These are phyloP conservation scores for Amiota minor DNA, from an alignment of 2,888 invertebrate species.

Conservation along the genomic window DNA sequence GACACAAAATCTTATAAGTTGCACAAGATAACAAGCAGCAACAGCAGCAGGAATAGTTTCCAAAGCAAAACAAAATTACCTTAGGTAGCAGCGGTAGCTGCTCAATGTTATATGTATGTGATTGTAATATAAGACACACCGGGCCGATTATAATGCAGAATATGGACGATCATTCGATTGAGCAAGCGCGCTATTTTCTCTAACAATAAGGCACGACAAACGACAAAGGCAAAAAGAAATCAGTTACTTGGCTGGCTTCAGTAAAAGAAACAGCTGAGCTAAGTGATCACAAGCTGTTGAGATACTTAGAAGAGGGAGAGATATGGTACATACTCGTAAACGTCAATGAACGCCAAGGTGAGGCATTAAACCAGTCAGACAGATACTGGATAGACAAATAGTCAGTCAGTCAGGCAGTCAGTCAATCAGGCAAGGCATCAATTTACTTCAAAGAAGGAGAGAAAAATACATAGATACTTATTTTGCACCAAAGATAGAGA, in stretches of 20 bases:
- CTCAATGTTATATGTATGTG: slow-evolving; percentile 64
- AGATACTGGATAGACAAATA: neutral
- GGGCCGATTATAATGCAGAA: slow-evolving; percentile 62
- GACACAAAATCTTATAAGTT: slow-evolving; percentile 22
- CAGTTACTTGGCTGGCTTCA: neutral
- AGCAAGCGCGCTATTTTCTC: slow-evolving; percentile 55
- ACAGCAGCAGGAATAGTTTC: slow-evolving; percentile 5
- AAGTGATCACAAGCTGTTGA: slow-evolving; percentile 1
- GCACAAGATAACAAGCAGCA: slow-evolving; percentile 20
- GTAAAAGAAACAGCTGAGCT: slow-evolving; percentile 35
- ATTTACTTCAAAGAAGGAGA: slow-evolving; percentile 28
- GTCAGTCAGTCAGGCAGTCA: too few relatives aligned
- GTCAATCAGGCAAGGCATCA: slow-evolving; percentile 38
- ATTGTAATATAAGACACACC: slow-evolving; percentile 65
- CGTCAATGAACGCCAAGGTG: slow-evolving; percentile 25
- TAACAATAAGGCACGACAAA: slow-evolving; percentile 6
- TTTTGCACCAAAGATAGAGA: neutral
- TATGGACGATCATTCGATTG: slow-evolving; percentile 11
- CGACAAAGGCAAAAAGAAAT: slow-evolving; percentile 34
- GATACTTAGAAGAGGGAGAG: neutral
- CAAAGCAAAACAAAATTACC: neutral
- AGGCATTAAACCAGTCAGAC: neutral
- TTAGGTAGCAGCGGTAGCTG: slow-evolving; percentile 22
- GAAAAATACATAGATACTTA: neutral
- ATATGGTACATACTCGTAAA: slow-evolving; percentile 18